Evolutionary conservation across 2,888 invertebrate species (phyloP), one percentile per base, ranked within the genome.

Genomic region (Sicus ferrugineus): DNA sequence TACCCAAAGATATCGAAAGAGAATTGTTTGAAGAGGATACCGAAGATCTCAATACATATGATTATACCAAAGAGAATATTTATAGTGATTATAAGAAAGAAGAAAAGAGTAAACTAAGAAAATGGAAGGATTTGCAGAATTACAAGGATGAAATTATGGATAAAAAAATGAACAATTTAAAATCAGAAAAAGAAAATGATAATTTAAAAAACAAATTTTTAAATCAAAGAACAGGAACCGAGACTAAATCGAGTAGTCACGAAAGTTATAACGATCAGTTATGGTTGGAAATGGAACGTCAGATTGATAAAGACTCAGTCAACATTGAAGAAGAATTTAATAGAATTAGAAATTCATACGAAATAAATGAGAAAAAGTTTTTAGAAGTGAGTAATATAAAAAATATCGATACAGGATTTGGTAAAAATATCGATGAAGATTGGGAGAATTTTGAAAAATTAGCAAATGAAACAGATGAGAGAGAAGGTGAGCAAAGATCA

Each of bases 371-470:
- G 61, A 81, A 76, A 1, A 78, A 78, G 52, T 78, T 82, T 16
- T 58, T 82, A 50, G n/a, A n/a, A n/a, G n/a, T n/a, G n/a, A n/a
- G n/a, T n/a, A n/a, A n/a, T n/a, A n/a, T n/a, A n/a, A n/a, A n/a
- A n/a, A 26, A 52, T 11, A 19, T 21, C 19, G 19, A 38, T 2
- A 67, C 68, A 30, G 81, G 79, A 3, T 82, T 78, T 68, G 80
- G 81, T 4, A 81, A 80, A 67, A 76, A 72, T 68, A 82, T 83
- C 58, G 79, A 81, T 9, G 81, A 84, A 34, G 81, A 83, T 69
- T 79, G 78, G 75, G 77, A 76, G 5, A 79, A 77, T 73, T 81
- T 81, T 70, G 78, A 79, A 58, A 75, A 79, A 14, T 69, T 81
- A 30, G 73, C 77, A 52, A 48, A 5, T 19, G 46, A 50, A 16